Evolutionary conservation across 2,113 vertebrate genomes (phyloP).

Genomic region (Mustela nigripes): DNA sequence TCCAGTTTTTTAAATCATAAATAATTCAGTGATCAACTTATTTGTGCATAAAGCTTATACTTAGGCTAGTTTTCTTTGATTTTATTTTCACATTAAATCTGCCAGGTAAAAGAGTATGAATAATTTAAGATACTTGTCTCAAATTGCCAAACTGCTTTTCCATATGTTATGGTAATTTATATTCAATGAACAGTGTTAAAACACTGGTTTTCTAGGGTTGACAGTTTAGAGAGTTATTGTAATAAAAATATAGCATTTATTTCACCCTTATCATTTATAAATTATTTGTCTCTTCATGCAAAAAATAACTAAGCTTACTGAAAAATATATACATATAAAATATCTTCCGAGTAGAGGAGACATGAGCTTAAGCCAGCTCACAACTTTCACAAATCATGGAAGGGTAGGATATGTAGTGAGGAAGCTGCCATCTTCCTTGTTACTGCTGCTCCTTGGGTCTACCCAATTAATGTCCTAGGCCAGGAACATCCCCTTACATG

Average conservation of each 20-base stretch:
- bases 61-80: neutral
- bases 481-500: neutral
- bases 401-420: neutral
- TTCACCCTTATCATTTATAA: neutral
- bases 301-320: neutral
- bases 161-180: neutral
- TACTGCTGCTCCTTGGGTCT: neutral
- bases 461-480: too few species aligned
- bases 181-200: neutral
- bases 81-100: constrained; percentile 24
- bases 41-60: neutral
- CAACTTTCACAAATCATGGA: neutral
- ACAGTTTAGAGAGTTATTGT: neutral
- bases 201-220: neutral
- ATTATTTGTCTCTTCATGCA: neutral
- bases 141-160: neutral
- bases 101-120: neutral
- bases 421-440: neutral
- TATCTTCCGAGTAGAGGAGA: neutral
- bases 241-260: neutral
- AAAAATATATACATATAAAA: neutral
- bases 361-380: too few species aligned
- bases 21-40: neutral
- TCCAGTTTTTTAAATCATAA: neutral
- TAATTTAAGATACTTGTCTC: neutral